Evolutionary conservation across 1,140 invertebrate genomes (phyloP), one percentile per base, ranked within the genome.

Genomic region (Bombus vancouverensis): DNA sequence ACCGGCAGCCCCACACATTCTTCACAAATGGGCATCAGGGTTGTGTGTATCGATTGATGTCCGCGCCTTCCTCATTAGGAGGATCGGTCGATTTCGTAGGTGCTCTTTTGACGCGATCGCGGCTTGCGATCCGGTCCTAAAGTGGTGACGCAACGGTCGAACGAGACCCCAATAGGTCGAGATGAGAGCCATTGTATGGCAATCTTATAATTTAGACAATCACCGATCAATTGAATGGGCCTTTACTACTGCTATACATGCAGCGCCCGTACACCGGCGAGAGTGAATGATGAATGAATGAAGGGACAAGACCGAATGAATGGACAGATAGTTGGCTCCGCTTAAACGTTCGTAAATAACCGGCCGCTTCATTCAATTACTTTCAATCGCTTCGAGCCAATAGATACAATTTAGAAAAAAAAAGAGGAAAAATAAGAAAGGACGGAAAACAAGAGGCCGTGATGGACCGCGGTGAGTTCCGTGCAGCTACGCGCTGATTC

Each of bases 201-300:
- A 95, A 95, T 95, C 94, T 95, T 95, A 95, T 95, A 95, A 95
- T 95, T 95, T 95, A 95, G 95, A 95, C 95, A 95, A 95, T 95
- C 94, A 95, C 94, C 94, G 95, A 95, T 95, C 95, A 95, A 95
- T 95, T 95, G 95, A 95, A 95, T 95, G 95, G 94, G 94, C 94
- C 93, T 95, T 95, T 95, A 95, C 94, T 95, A 95, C 93, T 94
- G 93, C 93, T 94, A 94, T 95, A 95, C 93, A 95, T 93, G 93
- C 93, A 94, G 91, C 93, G 92, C 91, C 92, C 92, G 92, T 94
- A 93, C 92, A 93, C 92, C 89, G 90, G 92, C 92, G 90, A 92
- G 93, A 94, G 93, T 94, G 94, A 95, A 95, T 95, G 94, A 95
- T 95, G 94, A 95, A 95, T 95, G 94, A 95, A 95, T 95, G 94